phyloP scores from a whole-genome alignment of 2,113 vertebrate genomes.

The Oceanodroma tethys region DNA sequence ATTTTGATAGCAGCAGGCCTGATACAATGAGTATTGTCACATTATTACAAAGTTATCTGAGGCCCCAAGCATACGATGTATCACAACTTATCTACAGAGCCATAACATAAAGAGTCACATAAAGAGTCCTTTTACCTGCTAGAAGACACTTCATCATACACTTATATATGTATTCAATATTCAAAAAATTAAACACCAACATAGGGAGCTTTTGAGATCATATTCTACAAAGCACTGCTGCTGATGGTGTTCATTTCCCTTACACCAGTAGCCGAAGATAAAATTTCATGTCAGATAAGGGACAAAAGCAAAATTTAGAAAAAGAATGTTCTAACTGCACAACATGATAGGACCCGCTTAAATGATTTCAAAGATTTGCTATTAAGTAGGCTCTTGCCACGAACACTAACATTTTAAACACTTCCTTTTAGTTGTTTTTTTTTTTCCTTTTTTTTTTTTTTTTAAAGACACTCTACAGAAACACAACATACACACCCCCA shows the following conservation, averaged over 20 bases:
- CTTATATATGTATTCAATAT: background rate
- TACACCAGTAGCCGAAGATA: fast-evolving
- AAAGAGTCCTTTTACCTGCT: background rate
- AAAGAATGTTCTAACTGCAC: background rate
- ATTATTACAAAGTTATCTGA: background rate
- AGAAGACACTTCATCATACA: background rate
- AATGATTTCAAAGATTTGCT: background rate
- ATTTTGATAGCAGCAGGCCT: constrained; percentile 1
- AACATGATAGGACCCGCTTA: fast-evolving
- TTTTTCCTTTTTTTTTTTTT: no score
- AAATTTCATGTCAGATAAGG: background rate
- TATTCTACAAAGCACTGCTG: background rate
- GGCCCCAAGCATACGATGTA: background rate
- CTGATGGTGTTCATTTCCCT: background rate
- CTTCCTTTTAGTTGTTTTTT: background rate
- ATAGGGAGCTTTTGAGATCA: background rate
- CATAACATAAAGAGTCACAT: no score
- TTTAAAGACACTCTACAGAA: background rate
- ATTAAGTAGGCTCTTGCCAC: background rate
- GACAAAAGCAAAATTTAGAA: background rate
- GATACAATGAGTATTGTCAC: background rate
- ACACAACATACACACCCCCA: fast-evolving
- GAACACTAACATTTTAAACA: background rate
- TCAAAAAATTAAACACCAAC: background rate
- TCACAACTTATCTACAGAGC: background rate